phyloP scores from a whole-genome alignment of 2,113 vertebrate genomes.

The Caretta caretta region DNA sequence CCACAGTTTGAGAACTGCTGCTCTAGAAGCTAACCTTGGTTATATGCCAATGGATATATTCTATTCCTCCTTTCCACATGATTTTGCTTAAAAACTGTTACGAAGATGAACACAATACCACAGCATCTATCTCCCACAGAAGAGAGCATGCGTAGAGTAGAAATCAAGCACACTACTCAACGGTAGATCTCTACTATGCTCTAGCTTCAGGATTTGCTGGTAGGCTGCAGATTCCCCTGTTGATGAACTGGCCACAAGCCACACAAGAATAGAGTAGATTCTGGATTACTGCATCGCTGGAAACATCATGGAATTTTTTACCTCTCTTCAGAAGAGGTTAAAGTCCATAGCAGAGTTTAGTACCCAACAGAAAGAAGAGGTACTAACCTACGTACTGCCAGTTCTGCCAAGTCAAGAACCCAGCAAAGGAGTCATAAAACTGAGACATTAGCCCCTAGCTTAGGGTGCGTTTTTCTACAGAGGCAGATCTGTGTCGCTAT shows the following conservation, averaged over 20 bases:
- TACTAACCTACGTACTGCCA: not conserved
- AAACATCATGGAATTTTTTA: accelerated
- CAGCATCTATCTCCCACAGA: not conserved
- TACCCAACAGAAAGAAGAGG: not conserved
- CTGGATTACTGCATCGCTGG: not conserved
- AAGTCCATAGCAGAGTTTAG: not conserved
- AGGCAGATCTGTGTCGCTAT: not conserved
- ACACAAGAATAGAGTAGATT: not conserved
- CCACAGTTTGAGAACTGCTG: too few species aligned
- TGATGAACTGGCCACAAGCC: not conserved
- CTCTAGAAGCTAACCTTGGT: not conserved
- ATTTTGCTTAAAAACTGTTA: not conserved
- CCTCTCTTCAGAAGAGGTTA: not conserved
- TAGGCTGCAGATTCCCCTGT: not conserved
- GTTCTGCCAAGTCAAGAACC: not conserved
- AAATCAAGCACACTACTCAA: accelerated
- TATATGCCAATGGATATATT: not conserved
- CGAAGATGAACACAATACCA: not conserved
- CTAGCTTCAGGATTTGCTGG: not conserved
- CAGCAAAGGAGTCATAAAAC: not conserved
- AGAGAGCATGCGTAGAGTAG: accelerated
- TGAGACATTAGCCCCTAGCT: not conserved
- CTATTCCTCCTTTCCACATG: not conserved
- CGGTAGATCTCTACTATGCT: not conserved
- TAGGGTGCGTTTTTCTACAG: not conserved